Evolutionary conservation across 2,797 vertebrate genomes (phyloP).

Genomic region (Tragelaphus oryx): DNA sequence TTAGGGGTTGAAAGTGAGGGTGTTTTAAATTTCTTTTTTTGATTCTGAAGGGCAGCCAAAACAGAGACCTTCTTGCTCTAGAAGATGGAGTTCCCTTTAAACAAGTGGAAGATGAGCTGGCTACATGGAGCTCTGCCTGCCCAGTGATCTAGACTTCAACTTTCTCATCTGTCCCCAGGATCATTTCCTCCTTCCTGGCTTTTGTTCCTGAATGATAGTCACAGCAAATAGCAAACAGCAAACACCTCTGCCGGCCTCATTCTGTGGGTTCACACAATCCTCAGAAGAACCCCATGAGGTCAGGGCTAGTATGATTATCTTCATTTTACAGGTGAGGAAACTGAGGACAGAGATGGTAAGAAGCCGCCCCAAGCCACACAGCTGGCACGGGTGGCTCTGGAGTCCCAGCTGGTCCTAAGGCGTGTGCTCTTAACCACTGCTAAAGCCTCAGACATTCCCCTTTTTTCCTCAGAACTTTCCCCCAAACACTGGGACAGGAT

Average conservation of each 20-base stretch:
- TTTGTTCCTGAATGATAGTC: not conserved
- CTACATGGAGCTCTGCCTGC: constrained; percentile 22
- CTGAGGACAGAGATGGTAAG: not conserved
- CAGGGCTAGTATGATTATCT: not conserved
- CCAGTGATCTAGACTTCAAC: constrained; percentile 2
- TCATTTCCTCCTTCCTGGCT: not conserved
- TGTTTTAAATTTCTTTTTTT: not conserved
- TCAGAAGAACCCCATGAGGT: not conserved
- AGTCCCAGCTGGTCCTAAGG: not conserved
- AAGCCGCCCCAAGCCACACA: not conserved
- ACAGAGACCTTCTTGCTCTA: not conserved
- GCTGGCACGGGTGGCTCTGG: not conserved
- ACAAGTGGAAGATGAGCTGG: not conserved
- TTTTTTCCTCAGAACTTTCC: not conserved
- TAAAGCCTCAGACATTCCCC: not conserved
- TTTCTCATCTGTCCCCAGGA: constrained; percentile 24
- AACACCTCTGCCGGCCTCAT: not conserved
- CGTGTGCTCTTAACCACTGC: not conserved
- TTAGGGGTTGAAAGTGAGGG: not conserved
- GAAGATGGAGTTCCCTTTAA: constrained; percentile 32
- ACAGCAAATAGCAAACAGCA: not conserved
- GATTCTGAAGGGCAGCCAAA: not conserved
- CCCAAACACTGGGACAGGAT: not conserved
- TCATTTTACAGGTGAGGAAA: not conserved
- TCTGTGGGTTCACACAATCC: not conserved